Conservation (phyloP, 2,888 invertebrate species). For the Bombyx huttoni region DNA sequence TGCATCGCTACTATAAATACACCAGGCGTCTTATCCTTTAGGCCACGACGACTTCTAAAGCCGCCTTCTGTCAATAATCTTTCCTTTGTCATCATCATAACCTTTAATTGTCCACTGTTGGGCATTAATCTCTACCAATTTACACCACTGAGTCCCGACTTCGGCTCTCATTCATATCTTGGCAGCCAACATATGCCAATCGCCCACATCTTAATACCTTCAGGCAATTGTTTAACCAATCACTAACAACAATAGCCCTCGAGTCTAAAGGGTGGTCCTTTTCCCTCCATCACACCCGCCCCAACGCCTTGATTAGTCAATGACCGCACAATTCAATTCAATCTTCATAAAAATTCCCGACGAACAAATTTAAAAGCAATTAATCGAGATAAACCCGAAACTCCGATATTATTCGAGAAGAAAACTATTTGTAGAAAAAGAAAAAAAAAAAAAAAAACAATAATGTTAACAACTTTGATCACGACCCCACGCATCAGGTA, state of each 20-base stretch:
- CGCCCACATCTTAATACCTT: too few relatives aligned
- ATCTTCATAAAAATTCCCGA: conserved; percentile 7
- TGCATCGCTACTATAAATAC: too few relatives aligned
- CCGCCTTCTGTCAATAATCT: too few relatives aligned
- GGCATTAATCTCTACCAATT: too few relatives aligned
- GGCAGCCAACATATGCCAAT: too few relatives aligned
- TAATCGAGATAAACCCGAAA: conserved; percentile 17
- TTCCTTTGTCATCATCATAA: too few relatives aligned
- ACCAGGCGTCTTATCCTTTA: too few relatives aligned
- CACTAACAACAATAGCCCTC: neutral
- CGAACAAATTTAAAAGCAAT: conserved; percentile 25
- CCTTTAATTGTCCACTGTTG: too few relatives aligned
- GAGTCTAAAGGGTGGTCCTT: neutral
- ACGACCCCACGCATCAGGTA: conserved; percentile 36
- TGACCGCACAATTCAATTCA: neutral
- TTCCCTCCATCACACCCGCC: neutral
- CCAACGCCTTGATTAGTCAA: conserved; percentile 1
- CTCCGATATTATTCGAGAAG: conserved; percentile 11
- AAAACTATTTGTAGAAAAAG: conserved; percentile 21
- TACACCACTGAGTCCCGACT: too few relatives aligned
- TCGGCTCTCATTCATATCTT: too few relatives aligned
- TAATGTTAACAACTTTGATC: conserved; percentile 32
- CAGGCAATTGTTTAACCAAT: too few relatives aligned
- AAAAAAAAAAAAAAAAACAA: conserved; percentile 32
- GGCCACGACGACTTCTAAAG: too few relatives aligned